Evolutionary conservation across 2,113 vertebrate species (phyloP).

Genomic region (Furnarius figulus): DNA sequence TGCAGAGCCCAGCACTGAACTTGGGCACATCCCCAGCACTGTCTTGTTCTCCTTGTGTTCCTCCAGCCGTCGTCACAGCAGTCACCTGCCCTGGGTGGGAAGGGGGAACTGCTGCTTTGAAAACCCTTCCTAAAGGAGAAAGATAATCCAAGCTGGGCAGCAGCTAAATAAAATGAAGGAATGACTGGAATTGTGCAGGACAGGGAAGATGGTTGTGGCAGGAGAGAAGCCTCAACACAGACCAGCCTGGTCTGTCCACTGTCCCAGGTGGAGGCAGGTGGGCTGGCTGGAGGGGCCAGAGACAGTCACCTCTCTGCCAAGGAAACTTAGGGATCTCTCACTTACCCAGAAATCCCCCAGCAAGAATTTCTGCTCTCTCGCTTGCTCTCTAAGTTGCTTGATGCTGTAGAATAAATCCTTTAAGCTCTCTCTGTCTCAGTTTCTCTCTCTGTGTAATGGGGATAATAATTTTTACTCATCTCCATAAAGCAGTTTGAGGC

Average conservation of each 20-base stretch:
- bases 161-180: not conserved
- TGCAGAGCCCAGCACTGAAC: not conserved
- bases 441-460: slow-evolving; percentile 35
- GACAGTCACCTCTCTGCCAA: not conserved
- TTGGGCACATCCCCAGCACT: not conserved
- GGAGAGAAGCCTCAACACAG: not conserved
- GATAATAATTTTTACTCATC: slow-evolving; percentile 60
- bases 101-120: not conserved
- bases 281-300: not conserved
- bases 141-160: not conserved
- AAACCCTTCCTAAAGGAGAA: not conserved
- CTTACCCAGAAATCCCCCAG: not conserved
- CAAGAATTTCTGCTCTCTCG: not conserved
- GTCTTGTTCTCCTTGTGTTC: not conserved
- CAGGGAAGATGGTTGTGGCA: not conserved
- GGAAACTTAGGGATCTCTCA: not conserved
- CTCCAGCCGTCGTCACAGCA: accelerated
- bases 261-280: not conserved
- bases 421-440: slow-evolving; percentile 46
- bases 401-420: slow-evolving; percentile 38
- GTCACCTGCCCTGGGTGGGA: accelerated
- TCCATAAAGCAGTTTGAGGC: slow-evolving; percentile 49
- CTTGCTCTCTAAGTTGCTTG: not conserved
- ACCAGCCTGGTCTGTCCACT: not conserved
- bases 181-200: not conserved